Conservation (phyloP, 1,140 invertebrate genomes). For the Microvelia longipes region DNA sequence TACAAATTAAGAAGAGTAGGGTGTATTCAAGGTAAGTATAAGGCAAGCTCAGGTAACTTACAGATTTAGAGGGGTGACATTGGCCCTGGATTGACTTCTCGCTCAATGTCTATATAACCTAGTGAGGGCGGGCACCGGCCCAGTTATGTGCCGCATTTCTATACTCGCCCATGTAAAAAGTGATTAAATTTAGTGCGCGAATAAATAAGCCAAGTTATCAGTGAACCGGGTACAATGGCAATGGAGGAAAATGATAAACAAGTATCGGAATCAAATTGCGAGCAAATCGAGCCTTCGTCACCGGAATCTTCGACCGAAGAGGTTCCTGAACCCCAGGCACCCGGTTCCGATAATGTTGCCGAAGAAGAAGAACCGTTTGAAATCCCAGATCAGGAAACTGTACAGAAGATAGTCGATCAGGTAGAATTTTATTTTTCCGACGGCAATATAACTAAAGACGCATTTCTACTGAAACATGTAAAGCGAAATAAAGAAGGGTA, state of each 20-base stretch:
- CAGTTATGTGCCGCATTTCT: not conserved
- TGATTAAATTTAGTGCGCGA: not conserved
- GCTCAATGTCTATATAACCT: not conserved
- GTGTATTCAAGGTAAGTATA: not conserved
- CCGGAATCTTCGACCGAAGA: not conserved
- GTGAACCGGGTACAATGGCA: not conserved
- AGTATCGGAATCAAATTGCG: not conserved
- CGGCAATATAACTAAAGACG: constrained; percentile 84
- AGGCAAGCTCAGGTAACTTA: not conserved
- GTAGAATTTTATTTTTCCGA: constrained; percentile 92
- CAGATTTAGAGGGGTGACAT: not conserved
- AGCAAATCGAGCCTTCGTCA: not conserved
- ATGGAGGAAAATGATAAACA: not conserved
- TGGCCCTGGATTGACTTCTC: not conserved
- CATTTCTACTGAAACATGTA: constrained; percentile 86
- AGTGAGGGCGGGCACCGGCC: not conserved
- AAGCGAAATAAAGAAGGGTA: constrained; percentile 86
- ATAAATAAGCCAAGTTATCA: not conserved
- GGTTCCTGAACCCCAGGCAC: not conserved
- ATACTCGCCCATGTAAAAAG: not conserved
- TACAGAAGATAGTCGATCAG: constrained; percentile 60
- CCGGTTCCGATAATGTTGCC: not conserved
- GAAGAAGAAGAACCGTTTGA: constrained; percentile 26
- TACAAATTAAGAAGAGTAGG: not conserved
- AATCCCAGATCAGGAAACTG: constrained; percentile 50